phyloP scores from a whole-genome alignment of 2,797 vertebrate species.

The Tragopan temminckii region DNA sequence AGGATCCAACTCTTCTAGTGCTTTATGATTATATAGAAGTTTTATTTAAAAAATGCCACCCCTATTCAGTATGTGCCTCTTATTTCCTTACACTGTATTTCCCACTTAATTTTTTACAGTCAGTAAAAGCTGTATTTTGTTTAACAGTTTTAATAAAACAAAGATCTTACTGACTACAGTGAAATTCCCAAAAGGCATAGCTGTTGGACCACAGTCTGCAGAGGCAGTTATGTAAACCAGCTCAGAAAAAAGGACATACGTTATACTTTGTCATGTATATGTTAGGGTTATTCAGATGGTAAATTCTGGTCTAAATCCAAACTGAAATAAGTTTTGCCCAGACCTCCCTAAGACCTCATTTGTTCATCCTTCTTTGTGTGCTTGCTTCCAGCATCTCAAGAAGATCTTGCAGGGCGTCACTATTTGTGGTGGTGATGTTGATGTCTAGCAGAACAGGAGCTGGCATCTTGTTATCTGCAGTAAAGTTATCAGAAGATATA shows the following conservation, averaged over 20 bases:
- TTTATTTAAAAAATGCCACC: slow-evolving; percentile 26
- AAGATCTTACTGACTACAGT: slow-evolving; percentile 51
- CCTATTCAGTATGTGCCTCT: slow-evolving; percentile 13
- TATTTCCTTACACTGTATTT: slow-evolving; percentile 42
- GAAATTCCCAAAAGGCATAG: not conserved
- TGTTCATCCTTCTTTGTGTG: slow-evolving; percentile 30
- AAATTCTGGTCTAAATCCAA: slow-evolving; percentile 66
- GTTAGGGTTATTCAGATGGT: slow-evolving; percentile 62
- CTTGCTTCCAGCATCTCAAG: not conserved
- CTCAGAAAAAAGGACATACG: slow-evolving; percentile 59
- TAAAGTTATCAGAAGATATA: not conserved
- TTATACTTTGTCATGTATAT: slow-evolving; percentile 57
- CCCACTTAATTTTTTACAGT: slow-evolving; percentile 62
- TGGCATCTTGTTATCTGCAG: not conserved
- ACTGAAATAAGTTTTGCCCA: slow-evolving; percentile 40
- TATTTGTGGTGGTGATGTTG: not conserved
- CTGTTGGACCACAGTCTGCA: slow-evolving; percentile 35
- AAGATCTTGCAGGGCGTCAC: not conserved
- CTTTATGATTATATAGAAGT: slow-evolving; percentile 11
- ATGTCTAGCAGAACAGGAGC: not conserved
- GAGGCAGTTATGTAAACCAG: slow-evolving; percentile 56
- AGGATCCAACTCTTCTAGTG: slow-evolving; percentile 22
- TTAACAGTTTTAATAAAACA: slow-evolving; percentile 57
- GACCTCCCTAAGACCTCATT: not conserved
- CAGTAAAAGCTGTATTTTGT: slow-evolving; percentile 31